Percentiles rank a stretch among this genome's conserved stretches.
Evolutionary conservation across 64 coral and sea anemone species (phyloP).

Genomic region (Catalaphyllia jardinei): DNA sequence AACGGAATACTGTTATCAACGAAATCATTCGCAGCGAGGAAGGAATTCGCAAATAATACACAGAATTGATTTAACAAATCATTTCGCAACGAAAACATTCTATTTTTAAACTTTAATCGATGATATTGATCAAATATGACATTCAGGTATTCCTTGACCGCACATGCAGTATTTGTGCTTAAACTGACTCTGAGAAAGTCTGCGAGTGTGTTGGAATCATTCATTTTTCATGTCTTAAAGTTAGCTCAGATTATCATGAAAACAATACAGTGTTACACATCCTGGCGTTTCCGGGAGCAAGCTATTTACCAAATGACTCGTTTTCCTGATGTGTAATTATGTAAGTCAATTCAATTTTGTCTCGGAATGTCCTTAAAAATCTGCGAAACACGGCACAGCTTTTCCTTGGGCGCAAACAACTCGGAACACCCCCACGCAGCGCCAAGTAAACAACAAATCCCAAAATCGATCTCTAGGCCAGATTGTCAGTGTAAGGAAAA

Average conservation of each 20-base stretch:
- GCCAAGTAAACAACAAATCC: background rate
- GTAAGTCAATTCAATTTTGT: slow-evolving; percentile 53
- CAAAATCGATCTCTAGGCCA: background rate
- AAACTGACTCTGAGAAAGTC: background rate
- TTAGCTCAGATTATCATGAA: slow-evolving; percentile 12
- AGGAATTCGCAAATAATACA: slow-evolving; percentile 88
- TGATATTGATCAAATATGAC: slow-evolving; percentile 81
- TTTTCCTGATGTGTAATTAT: slow-evolving; percentile 55
- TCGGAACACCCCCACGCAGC: background rate
- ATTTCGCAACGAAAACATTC: slow-evolving; percentile 64
- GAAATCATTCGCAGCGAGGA: slow-evolving; percentile 55
- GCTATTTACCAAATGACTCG: slow-evolving; percentile 49
- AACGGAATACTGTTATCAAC: slow-evolving; percentile 58
- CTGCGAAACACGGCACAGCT: slow-evolving; percentile 22
- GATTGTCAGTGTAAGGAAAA: slow-evolving; percentile 11
- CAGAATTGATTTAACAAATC: slow-evolving; percentile 69
- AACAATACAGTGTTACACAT: slow-evolving; percentile 31
- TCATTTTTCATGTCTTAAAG: slow-evolving; percentile 5
- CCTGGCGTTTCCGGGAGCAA: slow-evolving; percentile 50
- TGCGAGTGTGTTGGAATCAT: background rate
- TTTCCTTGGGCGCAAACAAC: background rate
- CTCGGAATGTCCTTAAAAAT: slow-evolving; percentile 41
- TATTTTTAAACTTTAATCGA: slow-evolving; percentile 74
- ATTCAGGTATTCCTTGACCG: slow-evolving; percentile 2
- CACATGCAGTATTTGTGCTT: background rate